Percentiles rank a stretch among this genome's conserved stretches.
phyloP scores from a whole-genome alignment of 2,797 vertebrate genomes.

The Poecilia picta region DNA sequence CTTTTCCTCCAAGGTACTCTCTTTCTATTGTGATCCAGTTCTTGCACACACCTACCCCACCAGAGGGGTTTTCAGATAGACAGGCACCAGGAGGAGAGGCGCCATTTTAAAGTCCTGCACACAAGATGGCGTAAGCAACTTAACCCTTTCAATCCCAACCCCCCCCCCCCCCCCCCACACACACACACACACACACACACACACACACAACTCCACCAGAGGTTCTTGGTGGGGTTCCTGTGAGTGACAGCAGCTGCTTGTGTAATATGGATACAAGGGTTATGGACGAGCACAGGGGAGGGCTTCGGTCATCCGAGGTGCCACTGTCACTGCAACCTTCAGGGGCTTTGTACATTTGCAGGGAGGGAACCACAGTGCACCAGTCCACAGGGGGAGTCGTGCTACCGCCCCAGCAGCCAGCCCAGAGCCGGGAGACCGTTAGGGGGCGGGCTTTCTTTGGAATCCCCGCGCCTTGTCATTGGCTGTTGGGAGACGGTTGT shows the following conservation, averaged over 20 bases:
- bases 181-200: too few species aligned
- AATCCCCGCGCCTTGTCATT: slow-evolving; percentile 51
- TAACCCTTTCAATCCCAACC: slow-evolving; percentile 65
- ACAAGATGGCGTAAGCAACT: slow-evolving; percentile 71
- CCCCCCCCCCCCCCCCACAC: too few species aligned
- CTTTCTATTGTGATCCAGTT: slow-evolving; percentile 7
- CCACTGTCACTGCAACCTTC: neutral
- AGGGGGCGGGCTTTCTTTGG: slow-evolving; percentile 62
- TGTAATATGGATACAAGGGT: neutral
- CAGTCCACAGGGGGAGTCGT: slow-evolving; percentile 53
- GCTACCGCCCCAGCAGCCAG: slow-evolving; percentile 30
- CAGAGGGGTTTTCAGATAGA: slow-evolving; percentile 15
- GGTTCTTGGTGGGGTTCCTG: neutral
- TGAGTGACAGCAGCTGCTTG: neutral
- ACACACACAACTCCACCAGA: slow-evolving; percentile 9
- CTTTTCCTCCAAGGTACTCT: neutral
- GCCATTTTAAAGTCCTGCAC: slow-evolving; percentile 67
- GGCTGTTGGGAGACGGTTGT: slow-evolving; percentile 48
- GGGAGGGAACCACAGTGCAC: slow-evolving; percentile 35
- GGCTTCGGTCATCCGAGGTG: slow-evolving; percentile 4
- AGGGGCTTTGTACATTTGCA: slow-evolving; percentile 3
- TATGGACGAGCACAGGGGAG: slow-evolving; percentile 7
- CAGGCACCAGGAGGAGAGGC: slow-evolving; percentile 26
- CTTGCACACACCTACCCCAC: slow-evolving; percentile 11
- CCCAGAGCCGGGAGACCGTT: slow-evolving; percentile 17